Evolutionary conservation across 2,797 vertebrate species (phyloP).

Genomic region (Chelmon rostratus): DNA sequence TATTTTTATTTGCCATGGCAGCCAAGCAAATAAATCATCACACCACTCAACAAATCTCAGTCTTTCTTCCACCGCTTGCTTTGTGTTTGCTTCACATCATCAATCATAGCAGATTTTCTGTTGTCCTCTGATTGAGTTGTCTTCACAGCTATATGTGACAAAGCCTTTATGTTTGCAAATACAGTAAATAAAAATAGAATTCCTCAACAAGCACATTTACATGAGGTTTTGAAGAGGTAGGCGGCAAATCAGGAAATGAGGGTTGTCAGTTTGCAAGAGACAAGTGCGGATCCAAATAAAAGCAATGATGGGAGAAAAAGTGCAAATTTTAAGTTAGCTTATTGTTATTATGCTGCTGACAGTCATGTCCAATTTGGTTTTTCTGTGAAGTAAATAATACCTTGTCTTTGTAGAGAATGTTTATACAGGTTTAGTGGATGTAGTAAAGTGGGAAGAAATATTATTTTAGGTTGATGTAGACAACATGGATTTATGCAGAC

Average conservation of each 20-base stretch:
- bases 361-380: slow-evolving; percentile 74
- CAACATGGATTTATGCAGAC: slow-evolving; percentile 28
- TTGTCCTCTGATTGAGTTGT: slow-evolving; percentile 74
- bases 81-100: slow-evolving; percentile 74
- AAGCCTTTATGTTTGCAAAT: slow-evolving; percentile 72
- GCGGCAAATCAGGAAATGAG: slow-evolving; percentile 71
- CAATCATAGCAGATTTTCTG: slow-evolving; percentile 70
- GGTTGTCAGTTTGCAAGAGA: slow-evolving; percentile 74
- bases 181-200: slow-evolving; percentile 81
- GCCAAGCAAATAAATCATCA: slow-evolving; percentile 72
- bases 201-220: slow-evolving; percentile 66
- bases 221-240: slow-evolving; percentile 69
- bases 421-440: slow-evolving; percentile 45
- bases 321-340: slow-evolving; percentile 58
- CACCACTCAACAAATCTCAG: slow-evolving; percentile 42
- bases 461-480: slow-evolving; percentile 40
- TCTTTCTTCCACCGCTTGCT: slow-evolving; percentile 50
- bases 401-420: slow-evolving; percentile 33
- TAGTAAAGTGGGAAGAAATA: slow-evolving; percentile 23
- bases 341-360: slow-evolving; percentile 57
- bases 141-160: slow-evolving; percentile 71
- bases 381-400: slow-evolving; percentile 60
- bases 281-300: slow-evolving; percentile 53
- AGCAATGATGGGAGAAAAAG: slow-evolving; percentile 41
- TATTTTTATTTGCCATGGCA: slow-evolving; percentile 63